Conservation (phyloP, 2,797 vertebrate genomes). For the Percopsis omiscomaycus region DNA sequence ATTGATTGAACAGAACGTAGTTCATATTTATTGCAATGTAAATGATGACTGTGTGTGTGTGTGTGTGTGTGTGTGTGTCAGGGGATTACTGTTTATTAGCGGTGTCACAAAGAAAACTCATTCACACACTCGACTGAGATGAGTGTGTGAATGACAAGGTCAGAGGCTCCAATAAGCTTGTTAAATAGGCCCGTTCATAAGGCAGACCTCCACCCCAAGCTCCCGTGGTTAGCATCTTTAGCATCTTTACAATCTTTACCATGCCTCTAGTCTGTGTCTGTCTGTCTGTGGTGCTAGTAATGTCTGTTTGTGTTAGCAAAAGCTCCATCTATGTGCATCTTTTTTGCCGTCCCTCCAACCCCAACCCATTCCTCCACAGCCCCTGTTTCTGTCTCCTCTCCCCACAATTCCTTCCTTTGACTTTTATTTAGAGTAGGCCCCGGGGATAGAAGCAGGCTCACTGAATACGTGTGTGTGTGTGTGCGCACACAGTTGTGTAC, state of each 20-base stretch:
- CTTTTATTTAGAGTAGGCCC: conserved; percentile 72
- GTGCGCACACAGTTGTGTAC: conserved; percentile 38
- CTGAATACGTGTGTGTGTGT: conserved; percentile 38
- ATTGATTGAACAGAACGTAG: too few species aligned
- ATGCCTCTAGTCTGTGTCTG: neutral
- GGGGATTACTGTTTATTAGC: conserved; percentile 41
- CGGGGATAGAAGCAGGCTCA: conserved; percentile 61
- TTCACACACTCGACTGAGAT: conserved; percentile 50
- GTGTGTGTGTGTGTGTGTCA: conserved; percentile 11
- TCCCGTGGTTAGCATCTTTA: neutral
- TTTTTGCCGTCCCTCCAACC: conserved; percentile 26
- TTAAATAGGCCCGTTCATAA: conserved; percentile 45
- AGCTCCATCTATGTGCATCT: conserved; percentile 56
- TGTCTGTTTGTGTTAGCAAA: conserved; percentile 27
- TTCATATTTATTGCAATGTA: too few species aligned
- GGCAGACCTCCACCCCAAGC: neutral
- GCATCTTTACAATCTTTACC: conserved; percentile 1
- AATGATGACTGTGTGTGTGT: too few species aligned
- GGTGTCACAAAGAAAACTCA: conserved; percentile 28
- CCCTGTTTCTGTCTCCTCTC: conserved; percentile 45
- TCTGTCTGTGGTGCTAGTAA: neutral
- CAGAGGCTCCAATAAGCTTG: conserved; percentile 46
- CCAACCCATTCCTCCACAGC: conserved; percentile 29
- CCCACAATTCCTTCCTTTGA: conserved; percentile 71
- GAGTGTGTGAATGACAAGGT: conserved; percentile 59